These are phyloP conservation scores for Melolontha melolontha DNA, from an alignment of 2,888 invertebrate genomes.

Conservation along the genomic window DNA sequence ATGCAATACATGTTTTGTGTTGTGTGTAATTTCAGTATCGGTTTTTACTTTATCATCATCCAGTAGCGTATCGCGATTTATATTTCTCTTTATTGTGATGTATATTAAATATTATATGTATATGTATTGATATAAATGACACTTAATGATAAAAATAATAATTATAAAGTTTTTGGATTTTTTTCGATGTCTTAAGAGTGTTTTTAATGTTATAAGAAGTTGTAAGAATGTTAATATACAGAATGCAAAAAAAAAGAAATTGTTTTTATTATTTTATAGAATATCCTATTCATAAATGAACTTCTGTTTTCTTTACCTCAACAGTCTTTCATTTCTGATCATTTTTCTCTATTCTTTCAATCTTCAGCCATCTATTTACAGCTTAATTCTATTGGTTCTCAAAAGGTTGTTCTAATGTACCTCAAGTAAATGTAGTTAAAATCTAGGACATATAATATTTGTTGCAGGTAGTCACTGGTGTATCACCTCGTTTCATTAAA, in stretches of 20 bases:
- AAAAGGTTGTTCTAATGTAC: no score
- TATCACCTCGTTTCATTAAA: no score
- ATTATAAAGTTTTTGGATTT: neutral
- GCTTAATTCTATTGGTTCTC: no score
- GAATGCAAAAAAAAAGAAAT: constrained; percentile 24
- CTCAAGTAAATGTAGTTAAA: no score
- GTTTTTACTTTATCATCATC: neutral
- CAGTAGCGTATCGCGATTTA: neutral
- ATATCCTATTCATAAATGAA: no score
- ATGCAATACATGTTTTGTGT: no score
- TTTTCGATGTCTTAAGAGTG: neutral
- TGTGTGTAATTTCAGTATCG: neutral
- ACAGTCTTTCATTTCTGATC: no score
- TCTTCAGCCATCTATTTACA: no score
- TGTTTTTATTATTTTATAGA: constrained; percentile 1
- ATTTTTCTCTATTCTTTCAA: no score
- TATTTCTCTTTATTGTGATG: constrained; percentile 6
- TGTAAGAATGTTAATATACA: constrained; percentile 18
- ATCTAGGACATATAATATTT: no score
- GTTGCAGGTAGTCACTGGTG: no score
- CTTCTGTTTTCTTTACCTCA: no score
- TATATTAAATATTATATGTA: constrained; percentile 2
- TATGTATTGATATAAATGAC: constrained; percentile 11
- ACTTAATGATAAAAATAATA: neutral
- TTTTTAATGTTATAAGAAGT: neutral